A percentile compares a stretch with the other conserved stretches of the same genome.
Conservation (phyloP, 2,113 vertebrate genomes). For the Phainopepla nitens region DNA sequence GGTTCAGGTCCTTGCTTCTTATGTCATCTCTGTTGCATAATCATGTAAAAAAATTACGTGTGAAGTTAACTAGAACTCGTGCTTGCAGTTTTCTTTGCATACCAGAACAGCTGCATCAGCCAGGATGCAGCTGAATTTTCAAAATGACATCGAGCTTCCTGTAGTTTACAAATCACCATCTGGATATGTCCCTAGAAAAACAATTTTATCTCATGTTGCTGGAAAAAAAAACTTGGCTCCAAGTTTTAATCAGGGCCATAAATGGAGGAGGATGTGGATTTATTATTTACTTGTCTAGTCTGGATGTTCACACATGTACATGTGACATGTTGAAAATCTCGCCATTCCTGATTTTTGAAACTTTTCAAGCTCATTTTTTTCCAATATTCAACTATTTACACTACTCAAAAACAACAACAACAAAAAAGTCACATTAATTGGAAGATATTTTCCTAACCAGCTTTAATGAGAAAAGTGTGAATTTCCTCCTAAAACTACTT, state of each 20-base stretch:
- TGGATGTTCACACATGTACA: not conserved
- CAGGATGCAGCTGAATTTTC: not conserved
- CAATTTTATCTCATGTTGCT: slow-evolving; percentile 19
- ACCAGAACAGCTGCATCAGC: not conserved
- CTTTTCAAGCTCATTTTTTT: not conserved
- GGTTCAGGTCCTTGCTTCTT: not conserved
- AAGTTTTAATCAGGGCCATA: slow-evolving; percentile 46
- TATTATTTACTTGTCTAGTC: slow-evolving; percentile 34
- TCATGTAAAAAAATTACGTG: not conserved
- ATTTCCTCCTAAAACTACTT: not conserved
- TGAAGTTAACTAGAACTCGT: not conserved
- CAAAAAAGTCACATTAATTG: not conserved
- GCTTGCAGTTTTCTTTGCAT: not conserved
- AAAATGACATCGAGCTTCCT: slow-evolving; percentile 14
- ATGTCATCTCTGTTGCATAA: not conserved
- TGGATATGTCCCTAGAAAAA: slow-evolving; percentile 15
- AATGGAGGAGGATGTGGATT: slow-evolving; percentile 33
- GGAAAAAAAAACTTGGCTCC: slow-evolving; percentile 15
- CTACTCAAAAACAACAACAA: not conserved
- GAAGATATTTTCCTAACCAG: not conserved
- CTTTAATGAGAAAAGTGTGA: not conserved
- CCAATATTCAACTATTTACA: not conserved
- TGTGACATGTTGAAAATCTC: not conserved
- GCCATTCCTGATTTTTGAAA: not conserved
- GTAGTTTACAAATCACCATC: slow-evolving; percentile 45